A percentile compares a stretch with the other conserved stretches of the same genome.
These are phyloP conservation scores for Psilopogon haemacephalus DNA, from an alignment of 2,113 vertebrate genomes.

Conservation along the genomic window DNA sequence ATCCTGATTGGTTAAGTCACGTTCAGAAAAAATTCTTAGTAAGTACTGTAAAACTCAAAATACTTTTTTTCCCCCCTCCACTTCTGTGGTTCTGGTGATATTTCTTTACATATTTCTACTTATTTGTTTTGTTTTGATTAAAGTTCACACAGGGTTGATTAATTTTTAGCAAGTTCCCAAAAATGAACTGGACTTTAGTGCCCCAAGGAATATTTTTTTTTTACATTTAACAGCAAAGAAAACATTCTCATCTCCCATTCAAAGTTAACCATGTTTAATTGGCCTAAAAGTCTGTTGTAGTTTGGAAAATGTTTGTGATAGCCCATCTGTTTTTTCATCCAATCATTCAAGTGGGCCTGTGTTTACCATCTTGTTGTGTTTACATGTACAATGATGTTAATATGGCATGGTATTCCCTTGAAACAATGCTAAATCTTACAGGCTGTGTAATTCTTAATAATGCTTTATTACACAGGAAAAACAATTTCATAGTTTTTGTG, in stretches of 20 bases:
- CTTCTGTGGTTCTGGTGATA: not conserved
- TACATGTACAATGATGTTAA: conserved; percentile 76
- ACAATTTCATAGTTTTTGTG: conserved; percentile 73
- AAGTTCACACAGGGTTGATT: conserved; percentile 45
- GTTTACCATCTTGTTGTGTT: conserved; percentile 81
- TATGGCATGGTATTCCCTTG: conserved; percentile 81
- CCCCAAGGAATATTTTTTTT: conserved; percentile 76
- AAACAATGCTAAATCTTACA: conserved; percentile 68
- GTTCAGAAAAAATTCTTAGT: not conserved
- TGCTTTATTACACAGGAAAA: conserved; percentile 77
- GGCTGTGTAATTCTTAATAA: conserved; percentile 77
- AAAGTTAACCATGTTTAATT: conserved; percentile 86
- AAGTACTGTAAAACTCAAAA: not conserved
- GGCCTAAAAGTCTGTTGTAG: conserved; percentile 82
- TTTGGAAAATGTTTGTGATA: conserved; percentile 84
- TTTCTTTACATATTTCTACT: not conserved
- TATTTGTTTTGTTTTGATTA: conserved; percentile 30
- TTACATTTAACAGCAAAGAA: conserved; percentile 86
- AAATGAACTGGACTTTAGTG: conserved; percentile 76
- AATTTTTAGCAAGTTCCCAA: conserved; percentile 71
- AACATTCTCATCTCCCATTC: conserved; percentile 87
- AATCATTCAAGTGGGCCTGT: conserved; percentile 75
- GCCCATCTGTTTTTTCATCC: conserved; percentile 79
- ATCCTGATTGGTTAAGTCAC: not conserved
- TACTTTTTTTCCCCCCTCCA: not conserved